Conservation (phyloP, 2,113 vertebrate genomes). For the Triplophysa dalaica region DNA sequence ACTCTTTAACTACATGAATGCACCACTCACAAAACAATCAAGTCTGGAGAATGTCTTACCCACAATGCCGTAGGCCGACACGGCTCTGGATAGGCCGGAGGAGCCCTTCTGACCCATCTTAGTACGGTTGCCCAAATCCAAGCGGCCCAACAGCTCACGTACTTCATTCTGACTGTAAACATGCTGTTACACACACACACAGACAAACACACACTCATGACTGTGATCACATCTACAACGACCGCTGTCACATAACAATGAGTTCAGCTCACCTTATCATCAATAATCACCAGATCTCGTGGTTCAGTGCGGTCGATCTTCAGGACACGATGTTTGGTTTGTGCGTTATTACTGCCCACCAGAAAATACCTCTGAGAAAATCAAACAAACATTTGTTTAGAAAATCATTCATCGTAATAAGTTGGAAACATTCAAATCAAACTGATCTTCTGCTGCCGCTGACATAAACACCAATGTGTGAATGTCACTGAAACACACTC, state of each 20-base stretch:
- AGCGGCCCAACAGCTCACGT: slow-evolving; percentile 87
- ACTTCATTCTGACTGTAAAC: slow-evolving; percentile 92
- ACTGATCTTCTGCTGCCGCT: too few species aligned
- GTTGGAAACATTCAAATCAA: too few species aligned
- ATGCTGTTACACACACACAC: slow-evolving; percentile 73
- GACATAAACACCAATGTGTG: too few species aligned
- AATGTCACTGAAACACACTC: too few species aligned
- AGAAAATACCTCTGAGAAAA: slow-evolving; percentile 87
- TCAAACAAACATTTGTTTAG: slow-evolving; percentile 36
- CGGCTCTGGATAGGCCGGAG: slow-evolving; percentile 86
- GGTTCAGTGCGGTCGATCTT: slow-evolving; percentile 98
- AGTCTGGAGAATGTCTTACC: slow-evolving; percentile 75
- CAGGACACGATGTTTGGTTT: slow-evolving; percentile 91
- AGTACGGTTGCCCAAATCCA: slow-evolving; percentile 92
- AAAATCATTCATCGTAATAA: not conserved
- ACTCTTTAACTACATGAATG: not conserved
- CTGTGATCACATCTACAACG: not conserved
- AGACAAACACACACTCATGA: not conserved
- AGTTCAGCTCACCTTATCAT: slow-evolving; percentile 85
- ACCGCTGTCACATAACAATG: not conserved
- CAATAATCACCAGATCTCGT: slow-evolving; percentile 91
- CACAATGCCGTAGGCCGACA: slow-evolving; percentile 88
- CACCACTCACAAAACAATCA: not conserved
- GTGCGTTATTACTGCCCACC: slow-evolving; percentile 91
- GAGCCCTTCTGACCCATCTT: slow-evolving; percentile 93